A percentile compares a stretch with the other conserved stretches of the same genome.
These are phyloP conservation scores for Calameuta pallipes DNA, from an alignment of 2,888 invertebrate species.

Conservation along the genomic window DNA sequence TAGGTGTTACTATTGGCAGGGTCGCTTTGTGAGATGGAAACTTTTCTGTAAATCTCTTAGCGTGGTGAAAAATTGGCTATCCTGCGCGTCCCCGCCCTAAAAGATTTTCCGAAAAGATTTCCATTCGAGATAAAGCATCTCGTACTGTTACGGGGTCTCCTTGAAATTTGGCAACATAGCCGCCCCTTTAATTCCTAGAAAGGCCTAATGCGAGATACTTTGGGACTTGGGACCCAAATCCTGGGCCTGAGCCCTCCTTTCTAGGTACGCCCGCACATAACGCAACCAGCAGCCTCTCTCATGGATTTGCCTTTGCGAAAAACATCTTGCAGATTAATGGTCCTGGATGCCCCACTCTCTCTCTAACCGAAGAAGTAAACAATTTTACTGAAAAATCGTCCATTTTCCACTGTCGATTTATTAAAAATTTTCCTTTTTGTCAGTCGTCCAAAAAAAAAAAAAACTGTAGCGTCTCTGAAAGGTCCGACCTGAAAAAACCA, in stretches of 20 bases:
- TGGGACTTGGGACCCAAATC: constrained; percentile 1
- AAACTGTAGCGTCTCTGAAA: not conserved
- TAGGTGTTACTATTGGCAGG: not conserved
- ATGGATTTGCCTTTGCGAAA: not conserved
- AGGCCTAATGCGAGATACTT: constrained; percentile 4
- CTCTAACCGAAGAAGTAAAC: not conserved
- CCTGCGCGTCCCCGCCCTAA: not conserved
- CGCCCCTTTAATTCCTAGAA: constrained; percentile 15
- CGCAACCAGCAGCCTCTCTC: not conserved
- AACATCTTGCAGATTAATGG: not conserved
- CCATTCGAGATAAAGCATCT: not conserved
- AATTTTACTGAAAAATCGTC: not conserved
- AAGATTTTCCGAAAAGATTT: not conserved
- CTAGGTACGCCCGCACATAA: not conserved
- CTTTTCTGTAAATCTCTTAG: not conserved
- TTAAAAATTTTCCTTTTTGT: not conserved
- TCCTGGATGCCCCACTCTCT: not conserved
- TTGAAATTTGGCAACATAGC: constrained; percentile 16
- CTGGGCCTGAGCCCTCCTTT: not conserved
- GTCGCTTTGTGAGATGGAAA: not conserved
- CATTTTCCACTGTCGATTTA: not conserved
- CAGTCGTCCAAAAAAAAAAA: not conserved
- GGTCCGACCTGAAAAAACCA: not conserved
- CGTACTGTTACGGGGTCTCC: not conserved
- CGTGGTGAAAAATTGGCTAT: not conserved